Percentiles rank a stretch among this genome's conserved stretches.
These are phyloP conservation scores for Augochlorella aurata DNA, from an alignment of 2,888 invertebrate genomes.

Conservation along the genomic window DNA sequence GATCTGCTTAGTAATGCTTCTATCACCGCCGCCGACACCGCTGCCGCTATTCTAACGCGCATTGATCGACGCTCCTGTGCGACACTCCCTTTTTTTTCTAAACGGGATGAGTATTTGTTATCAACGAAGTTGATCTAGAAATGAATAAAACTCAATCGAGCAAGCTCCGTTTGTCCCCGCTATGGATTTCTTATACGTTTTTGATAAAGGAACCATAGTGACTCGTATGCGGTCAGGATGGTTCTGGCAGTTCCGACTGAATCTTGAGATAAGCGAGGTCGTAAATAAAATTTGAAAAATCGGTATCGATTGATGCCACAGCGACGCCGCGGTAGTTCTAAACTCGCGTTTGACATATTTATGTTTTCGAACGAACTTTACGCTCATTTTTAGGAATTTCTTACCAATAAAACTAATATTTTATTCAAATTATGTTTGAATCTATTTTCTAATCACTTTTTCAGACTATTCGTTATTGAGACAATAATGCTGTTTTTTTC, in stretches of 20 bases:
- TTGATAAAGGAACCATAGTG: too few species aligned
- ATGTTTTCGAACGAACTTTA: background rate
- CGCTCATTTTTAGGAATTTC: background rate
- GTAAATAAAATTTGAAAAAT: background rate
- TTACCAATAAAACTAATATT: background rate
- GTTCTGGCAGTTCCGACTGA: background rate
- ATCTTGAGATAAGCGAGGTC: background rate
- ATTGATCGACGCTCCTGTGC: background rate
- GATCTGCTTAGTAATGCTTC: background rate
- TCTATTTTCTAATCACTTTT: too few species aligned
- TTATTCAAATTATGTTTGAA: background rate
- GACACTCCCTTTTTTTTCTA: slow-evolving; percentile 7
- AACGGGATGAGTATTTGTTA: background rate
- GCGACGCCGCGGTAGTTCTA: background rate
- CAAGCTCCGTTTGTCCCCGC: background rate
- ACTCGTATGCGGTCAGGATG: background rate
- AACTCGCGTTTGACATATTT: background rate
- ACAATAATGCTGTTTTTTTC: too few species aligned
- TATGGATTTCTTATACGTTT: background rate
- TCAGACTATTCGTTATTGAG: too few species aligned
- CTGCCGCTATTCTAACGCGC: background rate
- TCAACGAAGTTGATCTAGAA: background rate
- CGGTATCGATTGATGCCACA: background rate
- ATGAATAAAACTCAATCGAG: background rate
- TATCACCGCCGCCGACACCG: background rate